These are phyloP conservation scores for Candoia aspera DNA, from an alignment of 2,113 vertebrate species.

Conservation along the genomic window DNA sequence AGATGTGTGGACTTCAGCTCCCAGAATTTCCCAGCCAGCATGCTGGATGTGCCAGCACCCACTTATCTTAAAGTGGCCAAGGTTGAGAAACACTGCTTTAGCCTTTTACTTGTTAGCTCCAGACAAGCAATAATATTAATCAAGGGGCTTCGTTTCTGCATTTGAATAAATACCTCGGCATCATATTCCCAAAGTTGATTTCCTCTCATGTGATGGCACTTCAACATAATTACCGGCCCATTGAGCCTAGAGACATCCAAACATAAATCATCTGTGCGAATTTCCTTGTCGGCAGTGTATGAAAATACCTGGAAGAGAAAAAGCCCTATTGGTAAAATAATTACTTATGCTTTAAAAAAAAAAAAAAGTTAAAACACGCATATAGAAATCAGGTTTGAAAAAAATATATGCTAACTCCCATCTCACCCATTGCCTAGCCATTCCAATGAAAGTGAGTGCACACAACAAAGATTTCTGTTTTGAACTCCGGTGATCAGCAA, in stretches of 20 bases:
- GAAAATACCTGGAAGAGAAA: slow-evolving; percentile 89
- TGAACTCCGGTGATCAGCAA: neutral
- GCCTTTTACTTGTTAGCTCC: neutral
- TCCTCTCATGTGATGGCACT: slow-evolving; percentile 98
- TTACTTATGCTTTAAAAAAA: neutral
- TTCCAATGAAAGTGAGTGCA: neutral
- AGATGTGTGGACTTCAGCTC: neutral
- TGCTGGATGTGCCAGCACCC: neutral
- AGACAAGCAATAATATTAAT: neutral
- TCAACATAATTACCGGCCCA: slow-evolving; percentile 94
- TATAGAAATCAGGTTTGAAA: neutral
- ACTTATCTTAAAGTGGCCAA: neutral
- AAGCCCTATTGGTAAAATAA: neutral
- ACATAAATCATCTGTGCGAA: slow-evolving; percentile 95
- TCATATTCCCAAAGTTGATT: slow-evolving; percentile 99
- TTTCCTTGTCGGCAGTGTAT: slow-evolving; percentile 97
- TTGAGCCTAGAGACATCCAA: slow-evolving; percentile 95
- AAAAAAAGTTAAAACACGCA: neutral
- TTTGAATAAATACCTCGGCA: slow-evolving; percentile 82
- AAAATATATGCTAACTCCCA: neutral
- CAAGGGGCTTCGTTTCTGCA: neutral
- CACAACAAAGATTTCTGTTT: neutral
- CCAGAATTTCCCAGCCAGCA: neutral
- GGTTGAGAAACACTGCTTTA: neutral
- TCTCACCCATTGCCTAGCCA: neutral